Base-by-base conservation (phyloP, 2,888 invertebrate species). In the Timema cristinae region DNA sequence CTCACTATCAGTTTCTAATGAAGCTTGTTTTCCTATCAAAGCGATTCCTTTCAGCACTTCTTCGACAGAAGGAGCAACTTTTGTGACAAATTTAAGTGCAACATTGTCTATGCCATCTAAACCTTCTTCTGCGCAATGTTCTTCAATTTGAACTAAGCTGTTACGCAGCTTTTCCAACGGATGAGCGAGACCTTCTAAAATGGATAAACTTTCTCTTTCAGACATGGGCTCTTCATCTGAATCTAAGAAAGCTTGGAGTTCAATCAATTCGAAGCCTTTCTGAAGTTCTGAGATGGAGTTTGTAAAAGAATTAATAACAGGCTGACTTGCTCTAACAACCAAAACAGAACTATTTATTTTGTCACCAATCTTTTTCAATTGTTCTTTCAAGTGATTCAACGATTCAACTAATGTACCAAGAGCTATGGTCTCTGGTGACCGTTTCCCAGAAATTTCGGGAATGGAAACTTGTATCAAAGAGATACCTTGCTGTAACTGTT, bases 151-250 rank as follows among this genome's bases (percentile, higher is more conserved):
- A 63, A 32, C 13, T 63, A 63, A 63, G 8, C 32, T 47, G 47
- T 63, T 32, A 63, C 10, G 85, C 56, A 86, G 82, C 76, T 81
- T 82, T 7, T 82, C 79, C 0, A 84, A 82, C 0, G 85, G 84
- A 70, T 79, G 77, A 7, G 79, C 77, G 9, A 81, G 77, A 47
- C 75, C 76, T 71, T 80, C 78, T 50, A 83, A 74, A 56, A 81
- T 72, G 59, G 80, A 79, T 81, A 80, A 9, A 72, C 83, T 82
- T 50, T 78, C 77, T 48, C 72, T 75, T 16, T 78, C 78, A 0
- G 78, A 76, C 7, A 78, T 72, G 0, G 75, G 70, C 7, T 78
- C 77, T 7, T 76, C 77, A 0, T 74, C 75, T 51, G 76, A 75
- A 67, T 80, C 76, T 15, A 77, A 70, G 5, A 81, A 77, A 10